phyloP scores from a whole-genome alignment of 2,888 invertebrate genomes.

The Bhutanitis thaidina region DNA sequence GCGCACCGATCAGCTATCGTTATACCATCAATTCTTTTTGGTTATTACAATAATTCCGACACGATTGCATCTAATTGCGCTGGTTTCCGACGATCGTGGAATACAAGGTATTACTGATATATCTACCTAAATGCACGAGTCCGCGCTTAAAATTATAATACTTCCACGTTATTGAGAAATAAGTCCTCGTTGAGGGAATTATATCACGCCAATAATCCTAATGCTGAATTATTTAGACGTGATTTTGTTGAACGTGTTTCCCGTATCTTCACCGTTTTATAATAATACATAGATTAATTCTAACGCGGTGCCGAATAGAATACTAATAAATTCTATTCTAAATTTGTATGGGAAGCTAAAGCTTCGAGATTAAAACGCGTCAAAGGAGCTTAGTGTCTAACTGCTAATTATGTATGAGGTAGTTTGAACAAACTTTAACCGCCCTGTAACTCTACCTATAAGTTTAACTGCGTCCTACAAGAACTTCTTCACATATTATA shows the following conservation, averaged over 20 bases:
- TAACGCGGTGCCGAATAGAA: slow-evolving; percentile 23
- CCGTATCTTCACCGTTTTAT: slow-evolving; percentile 33
- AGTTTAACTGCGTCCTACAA: slow-evolving; percentile 32
- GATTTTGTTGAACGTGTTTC: slow-evolving; percentile 61
- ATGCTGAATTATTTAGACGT: slow-evolving; percentile 48
- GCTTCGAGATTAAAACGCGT: slow-evolving; percentile 43
- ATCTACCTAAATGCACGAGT: slow-evolving; percentile 40
- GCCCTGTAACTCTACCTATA: slow-evolving; percentile 31
- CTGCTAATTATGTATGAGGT: slow-evolving; percentile 53
- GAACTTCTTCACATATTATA: slow-evolving; percentile 24
- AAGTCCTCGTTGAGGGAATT: slow-evolving; percentile 50
- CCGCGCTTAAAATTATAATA: slow-evolving; percentile 37
- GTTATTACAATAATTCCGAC: slow-evolving; percentile 78
- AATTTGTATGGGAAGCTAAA: slow-evolving; percentile 44
- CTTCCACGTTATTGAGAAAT: slow-evolving; percentile 43
- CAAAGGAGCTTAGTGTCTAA: slow-evolving; percentile 60
- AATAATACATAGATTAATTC: slow-evolving; percentile 25
- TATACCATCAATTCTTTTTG: slow-evolving; percentile 73
- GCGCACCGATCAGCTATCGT: slow-evolving; percentile 56
- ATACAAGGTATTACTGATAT: slow-evolving; percentile 56
- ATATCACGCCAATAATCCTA: slow-evolving; percentile 53
- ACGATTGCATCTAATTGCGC: slow-evolving; percentile 75
- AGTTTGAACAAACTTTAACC: slow-evolving; percentile 34
- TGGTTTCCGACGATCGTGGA: slow-evolving; percentile 65
- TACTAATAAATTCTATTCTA: slow-evolving; percentile 22